phyloP scores from a whole-genome alignment of 1,140 invertebrate genomes.

The Charaxes varanes region DNA sequence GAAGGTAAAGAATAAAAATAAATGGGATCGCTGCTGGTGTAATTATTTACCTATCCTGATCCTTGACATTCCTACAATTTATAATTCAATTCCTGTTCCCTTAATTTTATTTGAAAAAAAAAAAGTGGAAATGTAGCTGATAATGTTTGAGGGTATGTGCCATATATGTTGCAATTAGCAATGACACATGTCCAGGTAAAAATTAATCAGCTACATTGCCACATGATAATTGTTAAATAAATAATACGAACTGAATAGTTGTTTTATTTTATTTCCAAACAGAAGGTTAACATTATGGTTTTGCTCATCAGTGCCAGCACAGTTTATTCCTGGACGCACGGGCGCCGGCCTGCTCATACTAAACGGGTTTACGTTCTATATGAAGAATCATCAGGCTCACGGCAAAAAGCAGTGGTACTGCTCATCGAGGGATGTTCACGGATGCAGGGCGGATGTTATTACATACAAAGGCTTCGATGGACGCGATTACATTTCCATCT shows the following conservation, averaged over 20 bases:
- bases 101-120: no score
- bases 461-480: constrained; percentile 60
- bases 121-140: constrained; percentile 4
- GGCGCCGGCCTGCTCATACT: constrained; percentile 57
- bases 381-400: constrained; percentile 66
- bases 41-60: constrained; percentile 44
- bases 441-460: constrained; percentile 61
- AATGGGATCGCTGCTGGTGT: constrained; percentile 29
- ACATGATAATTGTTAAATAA: constrained; percentile 27
- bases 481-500: constrained; percentile 63
- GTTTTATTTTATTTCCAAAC: constrained; percentile 35
- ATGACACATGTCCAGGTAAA: constrained; percentile 1
- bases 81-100: no score
- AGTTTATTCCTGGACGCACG: constrained; percentile 61
- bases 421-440: constrained; percentile 59
- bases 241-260: constrained; percentile 8
- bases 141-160: neutral
- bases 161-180: neutral
- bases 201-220: constrained; percentile 6
- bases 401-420: constrained; percentile 69
- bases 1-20: constrained; percentile 29
- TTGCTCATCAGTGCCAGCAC: constrained; percentile 61
- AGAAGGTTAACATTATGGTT: constrained; percentile 47
- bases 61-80: constrained; percentile 7
- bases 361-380: constrained; percentile 66